phyloP scores from a whole-genome alignment of 2,888 invertebrate species.

The Lasioglossum zephyrum region DNA sequence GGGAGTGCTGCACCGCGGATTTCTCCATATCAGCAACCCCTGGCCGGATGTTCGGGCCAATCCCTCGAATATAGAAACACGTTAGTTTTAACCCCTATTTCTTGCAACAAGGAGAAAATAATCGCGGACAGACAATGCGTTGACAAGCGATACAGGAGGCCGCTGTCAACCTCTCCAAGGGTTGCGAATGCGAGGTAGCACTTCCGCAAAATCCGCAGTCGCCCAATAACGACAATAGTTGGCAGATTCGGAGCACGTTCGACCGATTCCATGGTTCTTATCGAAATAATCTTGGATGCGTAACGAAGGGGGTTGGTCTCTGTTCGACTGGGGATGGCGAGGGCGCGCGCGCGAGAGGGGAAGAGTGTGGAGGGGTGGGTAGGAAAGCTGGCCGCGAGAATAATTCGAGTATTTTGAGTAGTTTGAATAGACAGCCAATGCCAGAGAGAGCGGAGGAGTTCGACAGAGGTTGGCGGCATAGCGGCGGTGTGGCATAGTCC shows the following conservation, averaged over 20 bases:
- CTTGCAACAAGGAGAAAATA: not conserved
- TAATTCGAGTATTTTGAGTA: constrained; percentile 67
- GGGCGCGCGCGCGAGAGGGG: not conserved
- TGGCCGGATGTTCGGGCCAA: too few species aligned
- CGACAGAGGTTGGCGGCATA: constrained; percentile 6
- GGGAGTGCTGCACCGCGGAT: too few species aligned
- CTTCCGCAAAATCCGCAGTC: not conserved
- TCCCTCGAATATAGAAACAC: too few species aligned
- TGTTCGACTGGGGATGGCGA: not conserved
- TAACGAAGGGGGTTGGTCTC: constrained; percentile 2
- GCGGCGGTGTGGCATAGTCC: constrained; percentile 17
- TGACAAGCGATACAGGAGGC: not conserved
- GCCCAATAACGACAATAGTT: not conserved
- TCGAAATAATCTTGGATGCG: constrained; percentile 16
- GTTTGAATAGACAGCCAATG: constrained; percentile 59
- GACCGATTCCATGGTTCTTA: not conserved
- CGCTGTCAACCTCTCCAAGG: not conserved
- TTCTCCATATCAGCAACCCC: too few species aligned
- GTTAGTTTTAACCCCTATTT: not conserved
- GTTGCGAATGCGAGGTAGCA: not conserved
- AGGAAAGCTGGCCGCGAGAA: constrained; percentile 22
- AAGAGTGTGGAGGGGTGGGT: not conserved
- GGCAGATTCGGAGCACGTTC: not conserved
- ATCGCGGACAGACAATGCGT: not conserved
- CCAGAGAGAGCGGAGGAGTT: constrained; percentile 5